These are phyloP conservation scores for Eulemur macaco DNA, from an alignment of 2,113 vertebrate genomes.

Conservation along the genomic window DNA sequence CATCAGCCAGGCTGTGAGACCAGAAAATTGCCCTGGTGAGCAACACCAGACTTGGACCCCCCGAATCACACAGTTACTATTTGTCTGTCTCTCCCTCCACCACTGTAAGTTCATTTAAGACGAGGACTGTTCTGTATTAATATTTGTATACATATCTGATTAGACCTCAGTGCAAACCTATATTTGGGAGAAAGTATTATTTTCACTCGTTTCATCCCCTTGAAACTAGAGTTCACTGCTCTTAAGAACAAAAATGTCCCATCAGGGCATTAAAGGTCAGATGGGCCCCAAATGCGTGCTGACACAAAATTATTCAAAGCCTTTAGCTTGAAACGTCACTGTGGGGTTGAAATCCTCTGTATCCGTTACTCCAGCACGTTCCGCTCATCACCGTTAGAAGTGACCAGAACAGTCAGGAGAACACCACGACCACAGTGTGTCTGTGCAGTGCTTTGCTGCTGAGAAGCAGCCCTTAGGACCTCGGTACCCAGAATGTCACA, in stretches of 20 bases:
- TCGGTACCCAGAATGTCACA: accelerated
- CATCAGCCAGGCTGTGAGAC: not conserved
- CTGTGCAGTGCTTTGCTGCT: accelerated
- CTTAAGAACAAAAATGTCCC: not conserved
- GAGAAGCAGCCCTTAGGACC: not conserved
- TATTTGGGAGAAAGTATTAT: not conserved
- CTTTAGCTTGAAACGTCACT: not conserved
- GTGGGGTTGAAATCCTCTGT: not conserved
- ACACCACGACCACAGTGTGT: accelerated
- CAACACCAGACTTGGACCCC: not conserved
- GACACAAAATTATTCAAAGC: not conserved
- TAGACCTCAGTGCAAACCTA: not conserved
- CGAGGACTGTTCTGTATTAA: not conserved
- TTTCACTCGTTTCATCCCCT: not conserved
- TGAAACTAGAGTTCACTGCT: not conserved
- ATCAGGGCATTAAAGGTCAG: not conserved
- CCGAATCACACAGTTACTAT: not conserved
- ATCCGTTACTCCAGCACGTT: too few species aligned
- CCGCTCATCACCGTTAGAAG: not conserved
- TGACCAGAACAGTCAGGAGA: not conserved
- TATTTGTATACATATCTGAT: not conserved
- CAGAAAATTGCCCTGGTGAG: not conserved
- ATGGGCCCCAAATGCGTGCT: not conserved
- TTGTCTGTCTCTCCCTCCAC: too few species aligned
- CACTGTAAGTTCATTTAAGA: not conserved